Conservation (phyloP, 2,113 vertebrate species). For the Brachypodius melanocephalos region DNA sequence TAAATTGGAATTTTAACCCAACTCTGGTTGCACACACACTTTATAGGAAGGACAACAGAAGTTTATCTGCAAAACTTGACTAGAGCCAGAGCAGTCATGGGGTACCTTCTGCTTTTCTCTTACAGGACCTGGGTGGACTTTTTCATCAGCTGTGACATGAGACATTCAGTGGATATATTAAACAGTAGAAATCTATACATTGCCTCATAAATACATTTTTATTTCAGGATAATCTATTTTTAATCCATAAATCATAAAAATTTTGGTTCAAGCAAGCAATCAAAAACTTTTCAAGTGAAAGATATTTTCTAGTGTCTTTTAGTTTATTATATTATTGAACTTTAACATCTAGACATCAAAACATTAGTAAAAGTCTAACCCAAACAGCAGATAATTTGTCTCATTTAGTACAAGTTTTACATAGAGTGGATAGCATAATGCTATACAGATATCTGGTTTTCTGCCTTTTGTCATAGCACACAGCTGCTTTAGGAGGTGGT, state of each 20-base stretch:
- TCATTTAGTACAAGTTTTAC: not conserved
- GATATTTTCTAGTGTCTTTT: not conserved
- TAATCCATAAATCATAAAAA: not conserved
- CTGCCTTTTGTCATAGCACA: not conserved
- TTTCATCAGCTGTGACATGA: not conserved
- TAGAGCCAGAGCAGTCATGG: not conserved
- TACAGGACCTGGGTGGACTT: not conserved
- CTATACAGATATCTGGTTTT: accelerated
- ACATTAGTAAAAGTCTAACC: not conserved
- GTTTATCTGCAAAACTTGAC: not conserved
- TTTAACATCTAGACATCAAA: not conserved
- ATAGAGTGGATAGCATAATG: not conserved
- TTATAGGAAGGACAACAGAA: not conserved
- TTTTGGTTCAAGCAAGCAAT: not conserved
- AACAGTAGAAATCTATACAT: not conserved
- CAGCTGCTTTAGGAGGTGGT: not conserved
- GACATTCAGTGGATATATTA: not conserved
- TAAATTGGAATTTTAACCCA: not conserved
- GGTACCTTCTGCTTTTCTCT: not conserved
- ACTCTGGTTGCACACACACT: not conserved
- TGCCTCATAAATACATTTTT: not conserved
- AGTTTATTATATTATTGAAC: not conserved
- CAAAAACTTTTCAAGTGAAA: not conserved
- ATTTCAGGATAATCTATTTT: not conserved
- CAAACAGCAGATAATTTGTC: not conserved